These are phyloP conservation scores for Netelia fuscicornis DNA, from an alignment of 2,888 invertebrate genomes.

Conservation along the genomic window DNA sequence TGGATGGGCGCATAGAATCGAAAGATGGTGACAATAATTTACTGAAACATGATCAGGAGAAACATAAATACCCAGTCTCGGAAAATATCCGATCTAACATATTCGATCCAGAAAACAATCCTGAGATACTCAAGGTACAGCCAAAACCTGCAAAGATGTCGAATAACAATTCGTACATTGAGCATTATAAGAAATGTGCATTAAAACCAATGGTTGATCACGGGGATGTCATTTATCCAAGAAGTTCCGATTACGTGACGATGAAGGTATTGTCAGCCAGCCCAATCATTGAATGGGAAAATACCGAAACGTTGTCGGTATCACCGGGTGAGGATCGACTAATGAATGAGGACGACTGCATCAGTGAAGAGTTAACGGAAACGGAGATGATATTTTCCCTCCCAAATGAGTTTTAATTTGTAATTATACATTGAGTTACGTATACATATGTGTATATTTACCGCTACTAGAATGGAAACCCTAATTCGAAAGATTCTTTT, in stretches of 20 bases:
- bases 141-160: conserved; percentile 88
- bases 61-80: not conserved
- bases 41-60: conserved; percentile 2
- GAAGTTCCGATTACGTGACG: not conserved
- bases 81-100: not conserved
- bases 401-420: conserved; percentile 17
- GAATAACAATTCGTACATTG: conserved; percentile 87
- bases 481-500: not conserved
- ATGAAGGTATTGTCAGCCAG: conserved; percentile 1
- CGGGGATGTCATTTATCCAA: conserved; percentile 53
- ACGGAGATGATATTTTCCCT: not conserved
- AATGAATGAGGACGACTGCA: conserved; percentile 36
- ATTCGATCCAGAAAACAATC: not conserved
- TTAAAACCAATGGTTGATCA: conserved; percentile 83
- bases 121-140: conserved; percentile 85
- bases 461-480: not conserved
- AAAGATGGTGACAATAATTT: conserved; percentile 24
- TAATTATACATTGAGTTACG: conserved; percentile 6
- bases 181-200: conserved; percentile 87
- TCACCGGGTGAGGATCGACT: not conserved
- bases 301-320: not conserved
- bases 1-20: conserved; percentile 15
- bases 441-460: conserved; percentile 5
- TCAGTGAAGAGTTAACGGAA: conserved; percentile 23
- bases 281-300: not conserved